Conservation (phyloP, 1,140 invertebrate genomes). For the Atta colombica region DNA sequence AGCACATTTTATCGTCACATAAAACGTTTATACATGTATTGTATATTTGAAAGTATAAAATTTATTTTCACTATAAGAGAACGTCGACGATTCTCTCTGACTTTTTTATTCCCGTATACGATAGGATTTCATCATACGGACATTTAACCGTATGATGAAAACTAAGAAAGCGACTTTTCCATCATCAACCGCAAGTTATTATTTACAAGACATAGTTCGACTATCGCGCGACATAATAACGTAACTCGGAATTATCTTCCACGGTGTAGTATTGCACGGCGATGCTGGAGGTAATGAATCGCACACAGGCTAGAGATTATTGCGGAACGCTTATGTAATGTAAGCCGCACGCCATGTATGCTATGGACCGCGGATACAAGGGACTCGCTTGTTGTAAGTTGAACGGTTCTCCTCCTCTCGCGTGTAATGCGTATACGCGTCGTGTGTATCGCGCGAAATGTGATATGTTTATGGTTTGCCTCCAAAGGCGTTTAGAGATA, state of each 20-base stretch:
- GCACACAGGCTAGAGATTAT: conserved; percentile 59
- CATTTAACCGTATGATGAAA: conserved; percentile 4
- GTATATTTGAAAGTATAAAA: neutral
- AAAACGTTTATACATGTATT: neutral
- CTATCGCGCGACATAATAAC: conserved; percentile 60
- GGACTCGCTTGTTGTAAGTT: conserved; percentile 54
- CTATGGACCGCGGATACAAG: conserved; percentile 50
- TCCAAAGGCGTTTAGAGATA: conserved; percentile 50
- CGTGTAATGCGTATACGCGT: conserved; percentile 48
- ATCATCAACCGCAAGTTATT: conserved; percentile 50
- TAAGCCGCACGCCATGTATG: conserved; percentile 33
- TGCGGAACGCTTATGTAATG: conserved; percentile 61
- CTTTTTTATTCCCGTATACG: neutral
- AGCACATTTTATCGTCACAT: conserved; percentile 13
- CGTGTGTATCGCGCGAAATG: conserved; percentile 58
- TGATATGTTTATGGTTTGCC: conserved; percentile 67
- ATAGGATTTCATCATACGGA: neutral
- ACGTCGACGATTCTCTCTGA: neutral
- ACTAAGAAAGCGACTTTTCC: neutral
- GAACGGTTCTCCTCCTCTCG: conserved; percentile 34
- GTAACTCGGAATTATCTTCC: conserved; percentile 52
- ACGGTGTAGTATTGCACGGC: conserved; percentile 57
- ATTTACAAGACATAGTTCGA: conserved; percentile 46
- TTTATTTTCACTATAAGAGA: neutral
- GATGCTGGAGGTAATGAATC: conserved; percentile 61